Base-by-base conservation (phyloP, 2,888 invertebrate genomes). In the Alentia gelatinosa region DNA sequence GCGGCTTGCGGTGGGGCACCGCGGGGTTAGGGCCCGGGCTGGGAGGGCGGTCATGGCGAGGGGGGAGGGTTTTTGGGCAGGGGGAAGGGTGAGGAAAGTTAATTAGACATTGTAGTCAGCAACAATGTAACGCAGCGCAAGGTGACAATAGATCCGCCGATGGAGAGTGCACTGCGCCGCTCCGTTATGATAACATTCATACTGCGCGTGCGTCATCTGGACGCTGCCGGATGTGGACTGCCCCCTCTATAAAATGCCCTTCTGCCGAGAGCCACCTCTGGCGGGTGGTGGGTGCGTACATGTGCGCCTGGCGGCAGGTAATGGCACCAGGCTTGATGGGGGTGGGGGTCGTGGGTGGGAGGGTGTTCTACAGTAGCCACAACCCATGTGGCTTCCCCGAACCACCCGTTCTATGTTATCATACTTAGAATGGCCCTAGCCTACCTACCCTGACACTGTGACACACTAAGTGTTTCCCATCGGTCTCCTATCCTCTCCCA, bases 21-120 rank as follows among this genome's bases (percentile, higher is more conserved):
- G 4, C 12, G 86, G 47, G 50, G 86, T 86, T 42, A 86, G 42
- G 86, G 33, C 23, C 9, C 12, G 42, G 40, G 83, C 12, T 23
- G 30, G 26, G 30, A 26, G n/a, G 30, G n/a, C 12, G 30, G 74
- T 9, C 74, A 12, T 74, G 74, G 74, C 12, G 74, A 15, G n/a
- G n/a, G n/a, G 74, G 74, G 74, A 74, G 74, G 30, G 74, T 9
- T 74, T 74, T 7, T n/a, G 74, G 74, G 74, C 26, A 83, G 39
- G 26, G 83, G 39, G 75, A 19, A 19, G 26, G 86, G 86, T 47
- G 42, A 42, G 42, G 86, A 15, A 33, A 86, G 86, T 86, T 86
- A 86, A 86, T 86, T 86, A 86, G 86, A 86, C 86, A 86, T 86
- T 86, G 86, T 86, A 47, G 86, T 86, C 23, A 23, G 26, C 47